These are phyloP conservation scores for Todus mexicanus DNA, from an alignment of 2,797 vertebrate species.

Conservation along the genomic window DNA sequence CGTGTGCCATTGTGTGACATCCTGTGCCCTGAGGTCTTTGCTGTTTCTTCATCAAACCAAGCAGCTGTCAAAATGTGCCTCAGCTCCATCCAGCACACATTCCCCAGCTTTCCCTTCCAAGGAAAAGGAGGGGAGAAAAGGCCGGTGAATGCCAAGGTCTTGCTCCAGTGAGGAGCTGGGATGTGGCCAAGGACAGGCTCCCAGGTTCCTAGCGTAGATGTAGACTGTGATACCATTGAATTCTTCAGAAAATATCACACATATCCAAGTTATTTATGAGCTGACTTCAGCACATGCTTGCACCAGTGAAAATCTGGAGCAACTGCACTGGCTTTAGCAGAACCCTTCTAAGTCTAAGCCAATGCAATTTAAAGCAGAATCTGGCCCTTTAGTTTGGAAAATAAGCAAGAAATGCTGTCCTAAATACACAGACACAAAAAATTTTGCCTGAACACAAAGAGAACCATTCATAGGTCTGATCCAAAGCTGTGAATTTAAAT, in stretches of 20 bases:
- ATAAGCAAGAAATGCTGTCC: not conserved
- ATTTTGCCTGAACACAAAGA: not conserved
- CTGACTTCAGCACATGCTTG: not conserved
- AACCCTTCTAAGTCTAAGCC: not conserved
- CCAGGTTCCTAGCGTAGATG: not conserved
- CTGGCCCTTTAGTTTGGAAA: not conserved
- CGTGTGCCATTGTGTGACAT: not conserved
- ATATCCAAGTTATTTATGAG: not conserved
- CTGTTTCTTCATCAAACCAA: slow-evolving; percentile 40
- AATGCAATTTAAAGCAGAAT: not conserved
- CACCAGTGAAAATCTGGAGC: not conserved
- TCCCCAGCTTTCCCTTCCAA: slow-evolving; percentile 28
- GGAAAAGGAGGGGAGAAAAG: not conserved
- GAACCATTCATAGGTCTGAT: not conserved
- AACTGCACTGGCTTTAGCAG: not conserved
- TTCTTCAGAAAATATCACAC: not conserved
- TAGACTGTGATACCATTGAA: not conserved
- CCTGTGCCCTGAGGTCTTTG: slow-evolving; percentile 43
- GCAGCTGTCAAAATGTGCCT: slow-evolving; percentile 47
- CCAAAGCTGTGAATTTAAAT: not conserved
- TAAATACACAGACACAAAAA: not conserved
- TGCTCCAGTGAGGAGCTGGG: slow-evolving; percentile 48
- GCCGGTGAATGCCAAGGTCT: slow-evolving; percentile 14
- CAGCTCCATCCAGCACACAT: slow-evolving; percentile 31
- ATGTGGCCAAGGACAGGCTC: slow-evolving; percentile 28